phyloP scores from a whole-genome alignment of 2,113 vertebrate species.

The Microcebus jonahi region DNA sequence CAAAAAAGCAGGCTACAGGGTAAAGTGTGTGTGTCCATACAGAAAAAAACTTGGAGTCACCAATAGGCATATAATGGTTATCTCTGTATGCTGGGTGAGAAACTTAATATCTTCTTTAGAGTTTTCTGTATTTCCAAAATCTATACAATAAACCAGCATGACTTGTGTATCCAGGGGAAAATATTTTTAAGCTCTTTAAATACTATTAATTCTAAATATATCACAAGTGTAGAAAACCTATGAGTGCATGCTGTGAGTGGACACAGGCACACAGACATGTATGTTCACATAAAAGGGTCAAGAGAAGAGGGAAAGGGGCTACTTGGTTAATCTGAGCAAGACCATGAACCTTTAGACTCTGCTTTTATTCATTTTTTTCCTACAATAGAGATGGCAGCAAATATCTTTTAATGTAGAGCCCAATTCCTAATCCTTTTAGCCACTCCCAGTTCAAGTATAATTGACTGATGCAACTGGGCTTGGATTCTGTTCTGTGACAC shows the following conservation, averaged over 20 bases:
- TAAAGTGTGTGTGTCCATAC: not conserved
- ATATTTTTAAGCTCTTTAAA: conserved; percentile 1
- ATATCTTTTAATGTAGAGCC: conserved; percentile 4
- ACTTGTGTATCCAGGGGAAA: not conserved
- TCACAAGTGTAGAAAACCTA: not conserved
- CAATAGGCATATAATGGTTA: not conserved
- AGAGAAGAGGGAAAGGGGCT: not conserved
- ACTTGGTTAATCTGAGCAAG: not conserved
- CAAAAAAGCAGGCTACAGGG: not conserved
- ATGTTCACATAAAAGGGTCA: not conserved
- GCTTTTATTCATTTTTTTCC: not conserved
- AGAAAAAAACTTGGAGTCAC: not conserved
- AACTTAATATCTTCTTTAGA: conserved; percentile 10
- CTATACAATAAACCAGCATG: not conserved
- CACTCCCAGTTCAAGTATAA: conserved; percentile 39
- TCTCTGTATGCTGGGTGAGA: not conserved
- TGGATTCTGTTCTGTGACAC: not conserved
- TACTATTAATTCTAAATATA: not conserved
- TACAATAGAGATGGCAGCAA: conserved; percentile 15
- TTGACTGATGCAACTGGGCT: not conserved
- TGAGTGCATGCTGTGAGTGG: not conserved
- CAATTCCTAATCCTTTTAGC: conserved; percentile 50
- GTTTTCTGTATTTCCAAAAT: not conserved
- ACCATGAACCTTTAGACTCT: conserved; percentile 4
- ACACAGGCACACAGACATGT: not conserved